These are phyloP conservation scores for Anguilla anguilla DNA, from an alignment of 2,797 vertebrate species.

Conservation along the genomic window DNA sequence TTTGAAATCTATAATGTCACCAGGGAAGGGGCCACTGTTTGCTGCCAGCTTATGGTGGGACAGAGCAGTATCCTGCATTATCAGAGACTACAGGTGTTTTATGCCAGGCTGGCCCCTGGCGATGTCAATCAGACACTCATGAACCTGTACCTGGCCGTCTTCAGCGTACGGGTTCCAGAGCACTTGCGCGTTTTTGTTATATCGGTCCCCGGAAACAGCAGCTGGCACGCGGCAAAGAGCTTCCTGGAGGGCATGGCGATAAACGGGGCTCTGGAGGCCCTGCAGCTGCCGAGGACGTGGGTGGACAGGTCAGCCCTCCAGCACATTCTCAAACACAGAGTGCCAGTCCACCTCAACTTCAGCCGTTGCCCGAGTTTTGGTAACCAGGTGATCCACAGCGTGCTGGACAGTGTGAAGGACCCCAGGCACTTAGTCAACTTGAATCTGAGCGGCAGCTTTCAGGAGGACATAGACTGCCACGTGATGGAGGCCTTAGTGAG, in stretches of 20 bases:
- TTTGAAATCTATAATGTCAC: constrained; percentile 91
- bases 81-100: constrained; percentile 90
- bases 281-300: constrained; percentile 93
- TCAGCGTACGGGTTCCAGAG: constrained; percentile 89
- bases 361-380: constrained; percentile 73
- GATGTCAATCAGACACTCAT: constrained; percentile 90
- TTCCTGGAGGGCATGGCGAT: constrained; percentile 81
- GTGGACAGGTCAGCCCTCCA: constrained; percentile 83
- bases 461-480: constrained; percentile 82
- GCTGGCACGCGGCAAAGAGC: constrained; percentile 79
- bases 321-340: constrained; percentile 83
- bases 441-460: constrained; percentile 89
- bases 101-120: constrained; percentile 89
- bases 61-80: constrained; percentile 98
- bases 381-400: constrained; percentile 69
- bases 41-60: constrained; percentile 92
- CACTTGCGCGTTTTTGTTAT: constrained; percentile 88
- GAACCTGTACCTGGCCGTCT: constrained; percentile 90
- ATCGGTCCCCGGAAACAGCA: constrained; percentile 85
- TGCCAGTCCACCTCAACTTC: constrained; percentile 91
- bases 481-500: constrained; percentile 78
- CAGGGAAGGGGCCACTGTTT: constrained; percentile 84
- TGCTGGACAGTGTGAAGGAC: constrained; percentile 79
- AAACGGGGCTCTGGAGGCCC: constrained; percentile 82
- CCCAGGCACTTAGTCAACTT: constrained; percentile 81